These are phyloP conservation scores for Drosophila melanica DNA, from an alignment of 1,140 invertebrate genomes.

Conservation along the genomic window DNA sequence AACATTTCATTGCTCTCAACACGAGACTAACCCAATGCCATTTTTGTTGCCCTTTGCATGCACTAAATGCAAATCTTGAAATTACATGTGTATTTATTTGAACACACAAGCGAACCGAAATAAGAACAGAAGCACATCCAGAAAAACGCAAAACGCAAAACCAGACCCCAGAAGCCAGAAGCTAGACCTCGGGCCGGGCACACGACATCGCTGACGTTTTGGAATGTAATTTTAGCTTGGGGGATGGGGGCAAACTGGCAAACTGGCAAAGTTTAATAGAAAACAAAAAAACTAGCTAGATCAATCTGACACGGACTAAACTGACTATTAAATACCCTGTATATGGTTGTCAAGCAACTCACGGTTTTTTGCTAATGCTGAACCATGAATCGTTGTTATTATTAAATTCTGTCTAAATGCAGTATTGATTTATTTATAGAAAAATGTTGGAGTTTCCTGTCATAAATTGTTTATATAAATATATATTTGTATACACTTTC, in stretches of 20 bases:
- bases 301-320: too few relatives aligned
- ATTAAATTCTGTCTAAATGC: too few relatives aligned
- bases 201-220: conserved; percentile 68
- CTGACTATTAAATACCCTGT: not conserved
- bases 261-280: conserved; percentile 68
- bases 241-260: conserved; percentile 30
- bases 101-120: conserved; percentile 26
- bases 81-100: conserved; percentile 78
- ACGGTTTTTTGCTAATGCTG: too few relatives aligned
- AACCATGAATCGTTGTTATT: too few relatives aligned
- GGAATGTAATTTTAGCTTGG: conserved; percentile 75
- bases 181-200: conserved; percentile 35
- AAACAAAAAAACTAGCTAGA: conserved; percentile 22
- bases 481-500: not conserved
- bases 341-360: not conserved
- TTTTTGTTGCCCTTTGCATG: not conserved
- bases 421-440: too few relatives aligned
- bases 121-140: conserved; percentile 4
- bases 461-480: not conserved
- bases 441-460: too few relatives aligned
- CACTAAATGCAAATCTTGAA: conserved; percentile 73
- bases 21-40: not conserved
- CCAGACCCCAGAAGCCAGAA: conserved; percentile 28
- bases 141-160: conserved; percentile 40
- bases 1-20: conserved; percentile 2